Evolutionary conservation across 2,888 invertebrate genomes (phyloP), one percentile per base, ranked within the genome.

Genomic region (Mimachlamys varia): DNA sequence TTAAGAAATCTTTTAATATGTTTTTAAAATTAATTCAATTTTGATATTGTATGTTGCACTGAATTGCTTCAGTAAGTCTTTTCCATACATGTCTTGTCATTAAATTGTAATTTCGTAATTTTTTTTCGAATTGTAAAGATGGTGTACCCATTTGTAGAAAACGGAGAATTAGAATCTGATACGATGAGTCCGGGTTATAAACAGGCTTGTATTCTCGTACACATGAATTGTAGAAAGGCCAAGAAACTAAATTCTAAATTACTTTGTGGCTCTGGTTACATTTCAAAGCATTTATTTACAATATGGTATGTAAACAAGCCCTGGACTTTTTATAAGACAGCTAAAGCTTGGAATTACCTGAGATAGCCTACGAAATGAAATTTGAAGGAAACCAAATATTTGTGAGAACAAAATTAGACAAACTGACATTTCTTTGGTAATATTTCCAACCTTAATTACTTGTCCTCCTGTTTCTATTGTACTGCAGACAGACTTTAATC

Each of bases 221-320:
- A 76, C 33, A 13, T 76, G 76, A 76, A 76, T 33, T 76, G 76
- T 76, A 76, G 17, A 76, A 76, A 76, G 76, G 76, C 76, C 76
- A 76, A 27, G 76, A 33, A 76, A 76, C 76, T 12, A 76, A 76
- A 76, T 15, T 76, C 76, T 33, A 76, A 76, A 76, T 76, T 76
- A 76, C 76, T 76, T 76, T 27, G 33, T 2, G 76, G 33, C 76
- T 76, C 76, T 10, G 33, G 76, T 76, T 76, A 22, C 76, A 76
- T 76, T 76, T 76, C 76, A 76, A 76, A 33, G 76, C 76, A 76
- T 76, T 76, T 76, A 76, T 76, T 76, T 76, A 76, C 76, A 76
- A 76, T 33, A 76, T 76, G 22, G 76, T 76, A 22, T 76, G 76
- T 76, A 76, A 76, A 76, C 33, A 76, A 7, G 33, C 33, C 76